Evolutionary conservation across 2,113 vertebrate genomes (phyloP), one percentile per base, ranked within the genome.

Genomic region (Colinus virginianus): DNA sequence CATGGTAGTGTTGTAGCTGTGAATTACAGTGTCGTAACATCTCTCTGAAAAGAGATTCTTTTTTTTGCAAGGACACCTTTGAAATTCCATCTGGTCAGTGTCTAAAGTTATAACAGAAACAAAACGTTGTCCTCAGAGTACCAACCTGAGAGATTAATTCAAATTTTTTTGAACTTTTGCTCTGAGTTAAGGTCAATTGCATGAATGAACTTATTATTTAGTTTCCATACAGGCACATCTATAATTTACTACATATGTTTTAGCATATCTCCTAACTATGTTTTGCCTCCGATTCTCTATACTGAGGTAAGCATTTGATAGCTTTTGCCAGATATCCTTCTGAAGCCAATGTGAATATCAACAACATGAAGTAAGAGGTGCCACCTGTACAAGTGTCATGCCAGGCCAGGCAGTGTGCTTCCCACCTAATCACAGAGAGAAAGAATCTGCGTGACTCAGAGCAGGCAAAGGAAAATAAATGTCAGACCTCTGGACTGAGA

Each of bases 401-500:
- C 61, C 55, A 90, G 32, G 14, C 49, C 36, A 70, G 49, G 26
- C 34, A 88, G 40, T 26, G 20, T 48, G 36, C 43, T 95, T 81
- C 64, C 82, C 42, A 72, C 30, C 58, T 74, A 74, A 67, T 56
- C 46, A 70, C 9, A 55, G 49, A 75, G 88, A 58, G 59, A 89
- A 89, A 66, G 49, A 76, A 74, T 79, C 49, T n/a, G 7, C 46
- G 70, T 77, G 78, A 85, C 56, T 93, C 75, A 87, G 86, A 87
- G 36, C 25, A 81, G 26, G 38, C 30, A 86, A 46, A 93, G 30
- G 63, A 90, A 69, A 88, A 14, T 23, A 81, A 68, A 18, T 22
- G 21, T 64, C 74, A 84, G 69, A 88, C 43, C 42, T 46, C 48
- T 22, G 36, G 38, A 69, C 13, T 0, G 0, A 87, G 21, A 32